A percentile compares a stretch with the other conserved stretches of the same genome.
Evolutionary conservation across 2,797 vertebrate genomes (phyloP).

Genomic region (Peromyscus nudipes): DNA sequence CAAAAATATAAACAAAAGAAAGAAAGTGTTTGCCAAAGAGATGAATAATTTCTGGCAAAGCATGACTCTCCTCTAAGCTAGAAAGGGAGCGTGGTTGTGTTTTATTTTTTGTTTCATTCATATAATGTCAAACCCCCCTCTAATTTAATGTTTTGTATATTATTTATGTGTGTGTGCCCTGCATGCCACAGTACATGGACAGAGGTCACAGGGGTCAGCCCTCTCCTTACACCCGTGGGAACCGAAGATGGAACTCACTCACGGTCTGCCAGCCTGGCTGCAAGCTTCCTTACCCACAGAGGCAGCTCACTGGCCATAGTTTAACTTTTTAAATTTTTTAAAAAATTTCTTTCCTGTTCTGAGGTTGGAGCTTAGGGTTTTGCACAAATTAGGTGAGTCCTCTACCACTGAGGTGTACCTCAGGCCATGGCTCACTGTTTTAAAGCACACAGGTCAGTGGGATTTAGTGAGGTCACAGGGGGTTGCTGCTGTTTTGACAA

Average conservation of each 20-base stretch:
- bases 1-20: background rate
- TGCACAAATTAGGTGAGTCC: background rate
- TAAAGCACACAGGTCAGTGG: background rate
- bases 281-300: background rate
- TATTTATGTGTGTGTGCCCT: background rate
- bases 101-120: background rate
- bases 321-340: background rate
- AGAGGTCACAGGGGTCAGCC: background rate
- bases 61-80: background rate
- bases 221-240: background rate
- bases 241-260: background rate
- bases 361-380: background rate
- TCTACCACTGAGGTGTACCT: too few species aligned
- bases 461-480: background rate
- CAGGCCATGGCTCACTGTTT: background rate
- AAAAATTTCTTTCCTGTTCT: too few species aligned
- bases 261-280: background rate
- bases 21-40: background rate
- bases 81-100: background rate
- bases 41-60: background rate
- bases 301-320: background rate
- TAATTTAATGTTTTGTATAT: background rate
- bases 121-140: too few species aligned
- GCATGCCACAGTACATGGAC: too few species aligned
- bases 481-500: background rate